Evolutionary conservation across 2,888 invertebrate species (phyloP), one percentile per base, ranked within the genome.

Genomic region (Pocota personata): DNA sequence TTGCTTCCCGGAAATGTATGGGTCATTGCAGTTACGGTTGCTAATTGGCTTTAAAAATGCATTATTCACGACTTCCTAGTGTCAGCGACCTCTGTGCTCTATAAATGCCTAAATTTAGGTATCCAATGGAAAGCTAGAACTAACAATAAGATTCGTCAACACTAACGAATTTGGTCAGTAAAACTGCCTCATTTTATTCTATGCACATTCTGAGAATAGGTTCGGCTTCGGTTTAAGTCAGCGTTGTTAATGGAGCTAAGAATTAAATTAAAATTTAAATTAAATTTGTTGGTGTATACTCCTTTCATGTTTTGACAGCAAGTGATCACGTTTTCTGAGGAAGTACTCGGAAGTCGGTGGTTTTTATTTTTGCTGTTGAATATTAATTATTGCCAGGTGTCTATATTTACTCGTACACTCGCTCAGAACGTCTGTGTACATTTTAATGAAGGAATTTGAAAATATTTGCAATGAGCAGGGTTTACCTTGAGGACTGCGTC

Each of bases 311-410:
- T 12, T 21, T 16, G 12, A 21, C 48, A 24, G 21, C 12, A 24
- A 27, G n/a, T n/a, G 50, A 50, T 50, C 50, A 50, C 24, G 50
- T 50, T 24, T 35, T 19, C 35, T 40, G 24, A 60, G 40, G 40
- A 60, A 60, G 60, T 60, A 40, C 60, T 60, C 60, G 40, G 57
- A 57, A 35, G 57, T 35, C 30, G 57, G 57, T 35, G 57, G 8
- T 57, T 52, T 52, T 24, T 19, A 21, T 52, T n/a, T 35, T 37
- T 37, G 58, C 58, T 21, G n/a, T 21, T 21, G 58, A 35, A 58
- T 58, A 21, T 58, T 37, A 21, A 58, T 35, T 58, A 32, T 35
- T 58, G 4, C 3, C 21, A 2, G 35, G 19, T 37, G 12, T 19
- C 10, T 19, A 19, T 19, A 19, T 35, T 35, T 57, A n/a, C n/a